Evolutionary conservation across 92 coral and sea anemone genomes (phyloP).

Genomic region (Galaxea fascicularis): DNA sequence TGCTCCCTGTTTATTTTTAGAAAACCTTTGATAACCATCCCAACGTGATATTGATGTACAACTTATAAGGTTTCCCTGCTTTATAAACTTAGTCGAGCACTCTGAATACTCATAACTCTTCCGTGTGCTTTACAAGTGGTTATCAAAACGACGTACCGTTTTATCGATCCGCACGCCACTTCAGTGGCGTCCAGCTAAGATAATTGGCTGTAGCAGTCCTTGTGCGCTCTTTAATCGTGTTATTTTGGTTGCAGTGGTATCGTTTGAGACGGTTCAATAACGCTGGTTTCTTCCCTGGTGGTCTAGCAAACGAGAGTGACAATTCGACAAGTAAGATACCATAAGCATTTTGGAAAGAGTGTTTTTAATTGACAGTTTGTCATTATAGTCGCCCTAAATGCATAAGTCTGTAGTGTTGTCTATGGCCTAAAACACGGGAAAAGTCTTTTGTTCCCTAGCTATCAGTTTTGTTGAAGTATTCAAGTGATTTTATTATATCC

Average conservation of each 20-base stretch:
- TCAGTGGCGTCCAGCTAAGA: background rate
- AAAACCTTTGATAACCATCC: slow-evolving; percentile 20
- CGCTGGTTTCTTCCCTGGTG: background rate
- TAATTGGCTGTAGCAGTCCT: no score
- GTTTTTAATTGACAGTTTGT: background rate
- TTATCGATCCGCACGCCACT: background rate
- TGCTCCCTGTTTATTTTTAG: slow-evolving; percentile 1
- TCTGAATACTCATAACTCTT: no score
- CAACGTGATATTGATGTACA: background rate
- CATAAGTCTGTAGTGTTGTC: background rate
- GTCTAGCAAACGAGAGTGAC: background rate
- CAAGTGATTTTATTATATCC: no score
- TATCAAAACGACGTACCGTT: background rate
- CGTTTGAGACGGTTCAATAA: background rate
- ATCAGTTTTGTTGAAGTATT: no score
- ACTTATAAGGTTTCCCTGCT: background rate
- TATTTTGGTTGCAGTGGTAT: no score
- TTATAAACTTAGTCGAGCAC: background rate
- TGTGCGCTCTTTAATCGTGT: no score
- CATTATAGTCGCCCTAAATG: background rate
- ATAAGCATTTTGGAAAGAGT: background rate
- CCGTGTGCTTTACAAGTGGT: no score
- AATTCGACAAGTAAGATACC: background rate
- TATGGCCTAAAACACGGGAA: background rate
- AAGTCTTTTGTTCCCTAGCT: no score